These are phyloP conservation scores for Isoperla grammatica DNA, from an alignment of 2,888 invertebrate genomes.

Conservation along the genomic window DNA sequence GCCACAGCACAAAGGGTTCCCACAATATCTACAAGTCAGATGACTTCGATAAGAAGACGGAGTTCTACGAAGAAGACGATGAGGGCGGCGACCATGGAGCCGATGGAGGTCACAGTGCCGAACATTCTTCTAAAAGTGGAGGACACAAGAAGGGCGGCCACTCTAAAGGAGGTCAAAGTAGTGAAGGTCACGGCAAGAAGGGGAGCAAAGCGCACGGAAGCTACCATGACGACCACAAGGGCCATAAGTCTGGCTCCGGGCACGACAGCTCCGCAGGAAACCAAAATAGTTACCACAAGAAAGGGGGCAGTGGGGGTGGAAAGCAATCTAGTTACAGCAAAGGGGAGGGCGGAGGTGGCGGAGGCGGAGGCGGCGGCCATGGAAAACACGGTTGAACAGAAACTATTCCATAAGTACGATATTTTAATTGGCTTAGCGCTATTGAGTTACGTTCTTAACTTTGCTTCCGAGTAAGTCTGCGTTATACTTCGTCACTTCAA, in stretches of 20 bases:
- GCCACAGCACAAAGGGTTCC: slow-evolving; percentile 67
- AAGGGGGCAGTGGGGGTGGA: slow-evolving; percentile 46
- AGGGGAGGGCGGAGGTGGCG: slow-evolving; percentile 36
- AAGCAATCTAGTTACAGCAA: slow-evolving; percentile 55
- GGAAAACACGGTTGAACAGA: slow-evolving; percentile 1
- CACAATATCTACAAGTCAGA: slow-evolving; percentile 64
- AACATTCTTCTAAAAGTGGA: slow-evolving; percentile 43
- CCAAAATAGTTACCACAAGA: slow-evolving; percentile 45
- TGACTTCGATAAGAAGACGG: slow-evolving; percentile 2
- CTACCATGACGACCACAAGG: slow-evolving; percentile 42
- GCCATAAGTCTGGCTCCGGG: slow-evolving; percentile 53
- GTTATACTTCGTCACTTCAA: too few relatives aligned
- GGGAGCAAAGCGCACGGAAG: slow-evolving; percentile 53
- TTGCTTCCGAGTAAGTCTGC: too few relatives aligned
- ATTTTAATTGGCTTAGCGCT: too few relatives aligned
- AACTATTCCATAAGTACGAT: too few relatives aligned
- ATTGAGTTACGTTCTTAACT: too few relatives aligned
- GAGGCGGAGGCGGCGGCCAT: slow-evolving; percentile 4
- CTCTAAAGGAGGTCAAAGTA: slow-evolving; percentile 47
- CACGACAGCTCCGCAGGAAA: slow-evolving; percentile 53
- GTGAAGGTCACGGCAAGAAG: slow-evolving; percentile 52
- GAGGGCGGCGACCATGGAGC: slow-evolving; percentile 1
- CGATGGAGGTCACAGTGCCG: slow-evolving; percentile 14
- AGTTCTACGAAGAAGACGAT: slow-evolving; percentile 15
- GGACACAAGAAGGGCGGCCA: slow-evolving; percentile 53